These are phyloP conservation scores for Athene noctua DNA, from an alignment of 2,113 vertebrate species.

Conservation along the genomic window DNA sequence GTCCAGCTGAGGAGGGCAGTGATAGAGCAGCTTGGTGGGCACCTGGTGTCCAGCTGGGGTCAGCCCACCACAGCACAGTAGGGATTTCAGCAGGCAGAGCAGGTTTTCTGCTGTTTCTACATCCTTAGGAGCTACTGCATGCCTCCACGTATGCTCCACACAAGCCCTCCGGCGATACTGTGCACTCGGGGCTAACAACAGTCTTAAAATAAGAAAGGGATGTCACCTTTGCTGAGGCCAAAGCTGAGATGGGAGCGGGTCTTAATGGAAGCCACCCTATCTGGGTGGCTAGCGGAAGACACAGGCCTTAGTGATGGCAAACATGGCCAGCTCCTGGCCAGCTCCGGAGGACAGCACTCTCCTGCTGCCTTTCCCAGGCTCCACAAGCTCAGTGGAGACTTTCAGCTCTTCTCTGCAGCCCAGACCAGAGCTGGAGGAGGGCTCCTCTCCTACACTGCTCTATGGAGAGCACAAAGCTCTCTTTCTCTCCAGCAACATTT, in stretches of 20 bases:
- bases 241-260: not conserved
- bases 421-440: not conserved
- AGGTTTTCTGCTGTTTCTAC: not conserved
- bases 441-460: not conserved
- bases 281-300: not conserved
- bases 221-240: not conserved
- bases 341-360: not conserved
- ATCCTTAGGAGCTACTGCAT: not conserved
- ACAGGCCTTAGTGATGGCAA: not conserved
- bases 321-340: not conserved
- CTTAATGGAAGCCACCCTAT: not conserved
- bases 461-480: not conserved
- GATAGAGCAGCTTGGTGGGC: too few relatives aligned
- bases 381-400: not conserved
- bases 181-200: not conserved
- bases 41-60: too few relatives aligned
- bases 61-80: not conserved
- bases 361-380: not conserved
- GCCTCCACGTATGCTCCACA: rapidly evolving
- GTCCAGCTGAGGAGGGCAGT: too few relatives aligned
- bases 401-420: not conserved
- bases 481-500: not conserved
- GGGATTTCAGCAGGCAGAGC: not conserved
- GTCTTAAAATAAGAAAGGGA: not conserved
- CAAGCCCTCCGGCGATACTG: not conserved